phyloP scores from a whole-genome alignment of 2,797 vertebrate species.

The Dendrocincla fuliginosa region DNA sequence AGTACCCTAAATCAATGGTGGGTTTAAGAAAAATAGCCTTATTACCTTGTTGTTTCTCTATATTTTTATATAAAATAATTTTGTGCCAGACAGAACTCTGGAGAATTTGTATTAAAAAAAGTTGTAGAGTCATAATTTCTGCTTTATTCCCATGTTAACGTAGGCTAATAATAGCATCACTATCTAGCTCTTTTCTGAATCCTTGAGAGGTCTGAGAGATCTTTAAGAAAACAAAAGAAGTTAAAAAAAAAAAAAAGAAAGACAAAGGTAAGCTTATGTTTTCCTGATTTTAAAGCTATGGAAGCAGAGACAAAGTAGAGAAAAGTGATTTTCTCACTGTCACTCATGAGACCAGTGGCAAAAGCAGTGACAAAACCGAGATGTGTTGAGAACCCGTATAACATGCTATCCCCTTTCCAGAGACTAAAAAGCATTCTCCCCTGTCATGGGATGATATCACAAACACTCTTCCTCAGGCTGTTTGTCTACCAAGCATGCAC shows the following conservation, averaged over 20 bases:
- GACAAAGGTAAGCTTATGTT: neutral
- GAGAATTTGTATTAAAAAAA: neutral
- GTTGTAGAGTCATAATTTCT: neutral
- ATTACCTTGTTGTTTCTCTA: neutral
- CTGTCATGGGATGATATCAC: neutral
- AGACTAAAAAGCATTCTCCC: neutral
- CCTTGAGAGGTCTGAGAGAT: neutral
- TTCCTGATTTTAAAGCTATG: neutral
- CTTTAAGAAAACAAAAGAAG: neutral
- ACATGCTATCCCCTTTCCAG: neutral
- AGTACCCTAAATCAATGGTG: neutral
- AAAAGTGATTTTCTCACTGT: neutral
- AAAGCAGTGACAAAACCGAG: neutral
- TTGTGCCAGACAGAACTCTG: neutral
- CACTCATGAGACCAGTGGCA: neutral
- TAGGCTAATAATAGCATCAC: neutral
- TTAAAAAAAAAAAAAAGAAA: neutral
- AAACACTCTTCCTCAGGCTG: neutral
- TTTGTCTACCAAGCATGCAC: neutral
- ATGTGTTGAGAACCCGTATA: neutral
- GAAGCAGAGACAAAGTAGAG: neutral
- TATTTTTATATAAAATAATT: neutral
- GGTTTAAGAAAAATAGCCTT: neutral
- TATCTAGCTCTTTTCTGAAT: neutral
- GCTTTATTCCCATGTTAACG: neutral